phyloP scores from a whole-genome alignment of 2,113 vertebrate genomes.

The Lipotes vexillifer region DNA sequence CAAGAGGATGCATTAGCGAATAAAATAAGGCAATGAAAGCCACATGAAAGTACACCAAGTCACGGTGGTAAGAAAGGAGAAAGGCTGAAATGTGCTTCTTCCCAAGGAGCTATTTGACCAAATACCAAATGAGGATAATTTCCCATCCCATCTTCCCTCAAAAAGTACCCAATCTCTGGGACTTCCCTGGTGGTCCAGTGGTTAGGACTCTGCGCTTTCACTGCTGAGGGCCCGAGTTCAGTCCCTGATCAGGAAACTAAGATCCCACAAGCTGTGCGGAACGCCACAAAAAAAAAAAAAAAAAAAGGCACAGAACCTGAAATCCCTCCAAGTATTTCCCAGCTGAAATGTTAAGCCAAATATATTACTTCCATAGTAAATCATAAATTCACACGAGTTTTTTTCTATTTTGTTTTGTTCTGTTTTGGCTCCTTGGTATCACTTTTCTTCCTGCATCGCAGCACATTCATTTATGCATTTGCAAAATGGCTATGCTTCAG shows the following conservation, averaged over 20 bases:
- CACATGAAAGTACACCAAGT: not conserved
- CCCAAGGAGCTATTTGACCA: not conserved
- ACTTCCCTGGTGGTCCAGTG: not conserved
- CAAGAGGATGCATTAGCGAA: not conserved
- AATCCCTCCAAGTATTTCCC: not conserved
- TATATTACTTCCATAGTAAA: not conserved
- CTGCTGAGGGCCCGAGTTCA: not conserved
- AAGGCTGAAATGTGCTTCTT: not conserved
- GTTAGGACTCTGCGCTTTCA: not conserved
- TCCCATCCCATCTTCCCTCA: not conserved
- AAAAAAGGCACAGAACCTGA: not conserved
- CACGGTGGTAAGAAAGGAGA: not conserved
- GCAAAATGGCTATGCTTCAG: not conserved
- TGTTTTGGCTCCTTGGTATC: not conserved
- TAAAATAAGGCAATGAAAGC: not conserved
- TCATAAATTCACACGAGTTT: not conserved
- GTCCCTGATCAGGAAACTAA: not conserved
- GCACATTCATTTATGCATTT: not conserved
- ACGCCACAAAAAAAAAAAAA: not conserved
- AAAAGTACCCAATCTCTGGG: not conserved
- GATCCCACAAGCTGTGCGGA: not conserved
- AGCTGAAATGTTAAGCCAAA: not conserved
- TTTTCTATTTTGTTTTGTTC: not conserved
- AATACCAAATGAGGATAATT: not conserved
- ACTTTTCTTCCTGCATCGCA: not conserved